phyloP scores from a whole-genome alignment of 2,797 vertebrate genomes.

The Platyrinchus mystaceus region DNA sequence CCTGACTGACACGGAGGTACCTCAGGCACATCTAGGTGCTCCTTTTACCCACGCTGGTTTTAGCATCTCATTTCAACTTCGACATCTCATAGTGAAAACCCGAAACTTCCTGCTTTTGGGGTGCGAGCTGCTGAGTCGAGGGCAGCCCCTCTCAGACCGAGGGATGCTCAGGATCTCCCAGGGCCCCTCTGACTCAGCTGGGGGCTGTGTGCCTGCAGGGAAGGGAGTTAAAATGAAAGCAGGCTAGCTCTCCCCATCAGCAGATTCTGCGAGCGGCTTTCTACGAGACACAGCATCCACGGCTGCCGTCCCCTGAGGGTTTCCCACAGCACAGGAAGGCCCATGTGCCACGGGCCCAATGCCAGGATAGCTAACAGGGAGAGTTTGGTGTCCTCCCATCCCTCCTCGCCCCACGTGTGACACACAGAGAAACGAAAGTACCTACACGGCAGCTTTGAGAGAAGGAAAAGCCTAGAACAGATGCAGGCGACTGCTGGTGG shows the following conservation, averaged over 20 bases:
- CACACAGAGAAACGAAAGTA: not conserved
- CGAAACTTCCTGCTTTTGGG: conserved; percentile 5
- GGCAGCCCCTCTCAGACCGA: not conserved
- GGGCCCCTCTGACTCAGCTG: not conserved
- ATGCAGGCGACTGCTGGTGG: not conserved
- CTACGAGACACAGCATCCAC: fast-evolving
- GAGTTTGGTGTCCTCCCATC: not conserved
- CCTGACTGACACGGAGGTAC: fast-evolving
- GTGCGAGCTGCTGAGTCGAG: fast-evolving
- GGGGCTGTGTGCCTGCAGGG: not conserved
- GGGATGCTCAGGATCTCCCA: fast-evolving
- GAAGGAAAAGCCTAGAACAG: not conserved
- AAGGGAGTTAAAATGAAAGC: not conserved
- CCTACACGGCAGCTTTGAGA: not conserved
- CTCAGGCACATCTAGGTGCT: not conserved
- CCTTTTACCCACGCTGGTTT: not conserved
- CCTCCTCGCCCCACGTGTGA: not conserved
- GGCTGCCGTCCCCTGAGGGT: not conserved
- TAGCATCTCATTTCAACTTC: not conserved
- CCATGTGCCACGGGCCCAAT: fast-evolving
- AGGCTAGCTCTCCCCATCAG: not conserved
- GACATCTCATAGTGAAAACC: not conserved
- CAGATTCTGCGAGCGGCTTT: not conserved
- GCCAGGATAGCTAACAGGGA: not conserved
- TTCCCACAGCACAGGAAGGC: not conserved